These are phyloP conservation scores for Cliona cf. orientalis DNA, from an alignment of 37 sponge, comb jelly and placozoan genomes.

Conservation along the genomic window DNA sequence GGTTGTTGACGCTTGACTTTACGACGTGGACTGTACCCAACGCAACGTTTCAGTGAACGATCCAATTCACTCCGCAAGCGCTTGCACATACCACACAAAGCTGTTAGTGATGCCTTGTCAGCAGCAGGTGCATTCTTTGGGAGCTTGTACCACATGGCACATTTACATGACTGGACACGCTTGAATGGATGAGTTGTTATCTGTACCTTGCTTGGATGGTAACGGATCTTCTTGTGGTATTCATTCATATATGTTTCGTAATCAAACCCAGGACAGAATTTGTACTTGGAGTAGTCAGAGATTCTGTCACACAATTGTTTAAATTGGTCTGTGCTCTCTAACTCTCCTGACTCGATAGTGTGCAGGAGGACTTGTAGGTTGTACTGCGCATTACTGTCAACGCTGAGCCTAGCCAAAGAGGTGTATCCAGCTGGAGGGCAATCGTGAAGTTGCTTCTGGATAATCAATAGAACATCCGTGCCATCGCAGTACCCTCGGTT, in stretches of 20 bases:
- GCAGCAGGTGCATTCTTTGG: constrained; percentile 28
- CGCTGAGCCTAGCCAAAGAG: not conserved
- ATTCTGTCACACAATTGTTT: not conserved
- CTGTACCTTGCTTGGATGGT: constrained; percentile 26
- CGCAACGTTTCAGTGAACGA: not conserved
- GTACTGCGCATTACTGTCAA: constrained; percentile 23
- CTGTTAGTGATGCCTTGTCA: constrained; percentile 5
- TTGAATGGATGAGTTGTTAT: constrained; percentile 13
- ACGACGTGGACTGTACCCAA: not conserved
- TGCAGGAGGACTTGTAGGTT: constrained; percentile 15
- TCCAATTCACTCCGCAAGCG: constrained; percentile 11
- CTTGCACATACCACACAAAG: constrained; percentile 28
- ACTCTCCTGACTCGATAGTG: not conserved
- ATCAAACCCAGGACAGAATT: constrained; percentile 51
- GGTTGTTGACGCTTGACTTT: not conserved
- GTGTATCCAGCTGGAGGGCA: constrained; percentile 19
- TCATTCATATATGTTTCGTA: not conserved
- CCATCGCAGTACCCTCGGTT: not conserved
- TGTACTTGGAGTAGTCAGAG: constrained; percentile 1
- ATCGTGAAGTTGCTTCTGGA: constrained; percentile 6
- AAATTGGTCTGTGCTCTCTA: not conserved
- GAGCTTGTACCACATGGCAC: constrained; percentile 29
- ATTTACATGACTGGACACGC: constrained; percentile 27
- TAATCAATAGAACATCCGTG: not conserved
- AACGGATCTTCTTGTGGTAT: constrained; percentile 31